phyloP scores from a whole-genome alignment of 2,888 invertebrate species.

The Hyposoter didymator region DNA sequence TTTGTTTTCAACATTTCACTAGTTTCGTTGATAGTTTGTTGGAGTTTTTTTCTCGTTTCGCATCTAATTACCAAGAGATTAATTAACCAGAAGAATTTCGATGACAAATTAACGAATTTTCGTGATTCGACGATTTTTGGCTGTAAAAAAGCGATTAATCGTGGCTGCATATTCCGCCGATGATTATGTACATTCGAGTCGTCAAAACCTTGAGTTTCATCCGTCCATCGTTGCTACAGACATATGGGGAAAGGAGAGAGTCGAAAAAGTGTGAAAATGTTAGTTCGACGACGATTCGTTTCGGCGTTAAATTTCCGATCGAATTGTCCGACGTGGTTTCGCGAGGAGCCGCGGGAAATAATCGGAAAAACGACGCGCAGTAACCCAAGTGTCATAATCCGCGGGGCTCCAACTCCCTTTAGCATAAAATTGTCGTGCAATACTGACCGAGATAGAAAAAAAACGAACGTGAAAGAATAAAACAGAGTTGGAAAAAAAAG shows the following conservation, averaged over 20 bases:
- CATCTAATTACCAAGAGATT: background rate
- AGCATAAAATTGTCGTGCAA: slow-evolving; percentile 57
- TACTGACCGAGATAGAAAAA: slow-evolving; percentile 15
- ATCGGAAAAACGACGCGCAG: slow-evolving; percentile 50
- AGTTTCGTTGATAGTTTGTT: background rate
- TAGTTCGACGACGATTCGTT: slow-evolving; percentile 36
- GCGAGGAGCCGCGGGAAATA: slow-evolving; percentile 15
- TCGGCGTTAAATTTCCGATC: slow-evolving; percentile 43
- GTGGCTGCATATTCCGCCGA: background rate
- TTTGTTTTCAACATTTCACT: background rate
- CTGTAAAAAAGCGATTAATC: slow-evolving; percentile 14
- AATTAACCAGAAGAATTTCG: background rate
- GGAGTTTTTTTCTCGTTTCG: background rate
- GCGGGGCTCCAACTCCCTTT: slow-evolving; percentile 28
- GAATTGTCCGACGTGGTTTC: slow-evolving; percentile 37
- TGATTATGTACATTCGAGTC: background rate
- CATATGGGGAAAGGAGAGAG: background rate
- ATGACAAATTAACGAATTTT: background rate
- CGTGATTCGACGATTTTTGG: background rate
- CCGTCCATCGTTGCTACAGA: background rate
- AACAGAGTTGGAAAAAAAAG: background rate
- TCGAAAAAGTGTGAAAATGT: slow-evolving; percentile 28
- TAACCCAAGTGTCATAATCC: slow-evolving; percentile 55
- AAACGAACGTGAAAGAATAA: slow-evolving; percentile 18
- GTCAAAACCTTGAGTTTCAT: background rate